A percentile compares a stretch with the other conserved stretches of the same genome.
These are phyloP conservation scores for Propithecus perrieri DNA, from an alignment of 2,797 vertebrate genomes.

Conservation along the genomic window DNA sequence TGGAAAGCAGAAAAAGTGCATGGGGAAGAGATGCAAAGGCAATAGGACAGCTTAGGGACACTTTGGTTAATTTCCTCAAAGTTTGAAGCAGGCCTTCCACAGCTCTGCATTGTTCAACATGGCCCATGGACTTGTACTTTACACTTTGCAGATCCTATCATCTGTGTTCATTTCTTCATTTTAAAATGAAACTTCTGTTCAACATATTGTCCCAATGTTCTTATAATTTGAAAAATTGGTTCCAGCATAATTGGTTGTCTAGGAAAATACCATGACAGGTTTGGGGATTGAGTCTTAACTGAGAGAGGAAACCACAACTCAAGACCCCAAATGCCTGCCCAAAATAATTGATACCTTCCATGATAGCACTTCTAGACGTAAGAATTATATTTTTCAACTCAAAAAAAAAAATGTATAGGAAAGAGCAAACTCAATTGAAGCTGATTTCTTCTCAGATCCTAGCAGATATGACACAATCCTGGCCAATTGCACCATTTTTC, in stretches of 20 bases:
- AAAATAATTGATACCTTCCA: background rate
- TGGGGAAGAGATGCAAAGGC: background rate
- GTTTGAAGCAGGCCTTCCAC: background rate
- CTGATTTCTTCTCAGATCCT: background rate
- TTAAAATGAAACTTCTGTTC: conserved; percentile 2
- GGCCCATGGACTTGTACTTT: background rate
- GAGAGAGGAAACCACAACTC: background rate
- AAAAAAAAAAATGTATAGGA: background rate
- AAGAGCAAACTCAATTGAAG: background rate
- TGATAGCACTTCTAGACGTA: background rate
- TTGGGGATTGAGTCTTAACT: background rate
- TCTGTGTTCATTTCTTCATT: conserved; percentile 5
- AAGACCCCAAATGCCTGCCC: background rate
- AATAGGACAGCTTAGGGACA: background rate
- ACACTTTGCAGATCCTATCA: background rate
- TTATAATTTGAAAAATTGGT: background rate
- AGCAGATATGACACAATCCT: background rate
- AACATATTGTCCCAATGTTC: background rate
- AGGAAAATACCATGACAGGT: background rate
- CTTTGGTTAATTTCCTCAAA: background rate
- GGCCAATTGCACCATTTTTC: background rate
- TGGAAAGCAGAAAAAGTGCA: background rate
- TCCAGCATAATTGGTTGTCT: background rate
- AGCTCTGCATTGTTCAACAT: too few relatives aligned
- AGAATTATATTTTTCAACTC: background rate